Evolutionary conservation across 2,888 invertebrate species (phyloP).

Genomic region (Geotrupes spiniger): DNA sequence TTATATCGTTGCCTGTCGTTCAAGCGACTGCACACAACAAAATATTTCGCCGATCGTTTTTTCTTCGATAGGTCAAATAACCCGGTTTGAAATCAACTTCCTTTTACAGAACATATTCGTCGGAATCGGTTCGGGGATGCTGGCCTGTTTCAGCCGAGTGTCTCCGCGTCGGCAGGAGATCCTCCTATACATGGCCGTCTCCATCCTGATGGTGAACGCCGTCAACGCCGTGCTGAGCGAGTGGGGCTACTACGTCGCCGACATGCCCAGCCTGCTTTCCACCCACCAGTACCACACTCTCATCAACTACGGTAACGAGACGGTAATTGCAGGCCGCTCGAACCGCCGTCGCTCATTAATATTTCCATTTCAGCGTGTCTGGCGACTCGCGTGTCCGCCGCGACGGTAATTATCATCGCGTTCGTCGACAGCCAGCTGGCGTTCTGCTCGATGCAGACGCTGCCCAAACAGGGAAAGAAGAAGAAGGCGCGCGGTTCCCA

Average conservation of each 20-base stretch:
- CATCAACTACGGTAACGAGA: conserved; percentile 46
- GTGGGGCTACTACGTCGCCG: conserved; percentile 49
- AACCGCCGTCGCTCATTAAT: background rate
- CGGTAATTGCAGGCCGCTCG: background rate
- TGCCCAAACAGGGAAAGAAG: conserved; percentile 34
- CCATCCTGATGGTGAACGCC: conserved; percentile 54
- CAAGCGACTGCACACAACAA: too few relatives aligned
- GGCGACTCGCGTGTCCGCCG: conserved; percentile 50
- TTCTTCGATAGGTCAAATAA: too few relatives aligned
- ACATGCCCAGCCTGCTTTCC: conserved; percentile 39
- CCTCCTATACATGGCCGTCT: conserved; percentile 53
- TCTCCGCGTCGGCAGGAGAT: conserved; percentile 50
- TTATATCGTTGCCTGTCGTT: too few relatives aligned
- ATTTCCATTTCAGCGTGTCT: conserved; percentile 49
- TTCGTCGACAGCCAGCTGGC: conserved; percentile 54
- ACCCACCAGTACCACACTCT: conserved; percentile 45
- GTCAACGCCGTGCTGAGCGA: conserved; percentile 55
- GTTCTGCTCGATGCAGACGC: conserved; percentile 52
- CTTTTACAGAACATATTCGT: conserved; percentile 53
- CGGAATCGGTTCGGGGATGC: conserved; percentile 51
- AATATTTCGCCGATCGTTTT: too few relatives aligned
- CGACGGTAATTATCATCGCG: conserved; percentile 48
- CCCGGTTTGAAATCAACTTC: too few relatives aligned
- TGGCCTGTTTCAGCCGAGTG: conserved; percentile 50
- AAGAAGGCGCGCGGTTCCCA: conserved; percentile 42